A percentile compares a stretch with the other conserved stretches of the same genome.
phyloP scores from a whole-genome alignment of 2,888 invertebrate genomes.

The Shargacucullia verbasci region DNA sequence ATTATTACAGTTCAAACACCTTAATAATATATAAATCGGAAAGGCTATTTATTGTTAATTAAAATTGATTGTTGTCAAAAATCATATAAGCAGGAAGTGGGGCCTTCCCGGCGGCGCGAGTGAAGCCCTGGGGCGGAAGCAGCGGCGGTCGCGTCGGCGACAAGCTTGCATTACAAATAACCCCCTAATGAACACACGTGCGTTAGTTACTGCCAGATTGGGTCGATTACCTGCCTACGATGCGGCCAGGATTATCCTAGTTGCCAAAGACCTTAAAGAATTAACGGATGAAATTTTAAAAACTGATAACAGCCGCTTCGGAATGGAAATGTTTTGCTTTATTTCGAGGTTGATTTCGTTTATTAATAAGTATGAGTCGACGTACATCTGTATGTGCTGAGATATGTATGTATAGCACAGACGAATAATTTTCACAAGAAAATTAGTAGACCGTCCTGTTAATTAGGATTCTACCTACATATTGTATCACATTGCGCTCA shows the following conservation, averaged over 20 bases:
- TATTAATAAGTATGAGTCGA: too few species aligned
- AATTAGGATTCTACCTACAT: too few species aligned
- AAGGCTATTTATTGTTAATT: slow-evolving; percentile 67
- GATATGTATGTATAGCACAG: too few species aligned
- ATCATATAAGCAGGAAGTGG: slow-evolving; percentile 83
- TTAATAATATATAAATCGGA: slow-evolving; percentile 65
- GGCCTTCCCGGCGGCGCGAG: slow-evolving; percentile 81
- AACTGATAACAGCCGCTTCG: too few species aligned
- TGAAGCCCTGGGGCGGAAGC: slow-evolving; percentile 84
- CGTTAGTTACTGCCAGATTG: slow-evolving; percentile 62
- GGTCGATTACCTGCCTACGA: slow-evolving; percentile 70
- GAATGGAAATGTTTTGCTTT: too few species aligned
- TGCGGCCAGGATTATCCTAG: slow-evolving; percentile 40
- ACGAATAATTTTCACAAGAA: too few species aligned
- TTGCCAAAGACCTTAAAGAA: slow-evolving; percentile 8
- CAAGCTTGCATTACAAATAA: slow-evolving; percentile 86
- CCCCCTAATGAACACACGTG: slow-evolving; percentile 84
- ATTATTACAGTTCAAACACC: slow-evolving; percentile 57
- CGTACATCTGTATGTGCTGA: too few species aligned
- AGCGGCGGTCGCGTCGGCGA: slow-evolving; percentile 68
- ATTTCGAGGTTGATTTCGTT: too few species aligned
- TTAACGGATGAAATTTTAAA: not conserved
- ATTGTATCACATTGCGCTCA: too few species aligned
- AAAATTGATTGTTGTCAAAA: slow-evolving; percentile 81
- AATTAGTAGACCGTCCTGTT: too few species aligned